Evolutionary conservation across 2,797 vertebrate genomes (phyloP).

Genomic region (Esox lucius): DNA sequence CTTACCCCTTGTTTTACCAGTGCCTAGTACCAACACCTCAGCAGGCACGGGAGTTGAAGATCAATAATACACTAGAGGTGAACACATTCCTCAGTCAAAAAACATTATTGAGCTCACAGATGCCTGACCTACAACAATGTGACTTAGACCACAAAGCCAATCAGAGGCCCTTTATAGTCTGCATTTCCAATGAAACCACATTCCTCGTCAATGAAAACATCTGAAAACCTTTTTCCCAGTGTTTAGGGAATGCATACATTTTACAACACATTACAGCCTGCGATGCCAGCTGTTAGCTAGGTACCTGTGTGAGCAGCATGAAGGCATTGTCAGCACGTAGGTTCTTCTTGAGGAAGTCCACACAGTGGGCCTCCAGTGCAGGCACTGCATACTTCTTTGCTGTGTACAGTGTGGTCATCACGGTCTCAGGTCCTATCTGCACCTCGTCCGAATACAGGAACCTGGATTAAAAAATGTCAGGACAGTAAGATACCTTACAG

Average conservation of each 20-base stretch:
- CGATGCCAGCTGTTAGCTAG: background rate
- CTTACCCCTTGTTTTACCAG: too few relatives aligned
- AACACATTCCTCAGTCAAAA: too few relatives aligned
- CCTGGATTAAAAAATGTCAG: slow-evolving; percentile 51
- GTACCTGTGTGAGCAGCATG: slow-evolving; percentile 88
- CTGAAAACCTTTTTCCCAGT: background rate
- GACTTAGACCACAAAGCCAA: too few relatives aligned
- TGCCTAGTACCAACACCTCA: too few relatives aligned
- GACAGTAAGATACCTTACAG: background rate
- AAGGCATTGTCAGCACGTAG: slow-evolving; percentile 86
- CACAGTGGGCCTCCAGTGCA: slow-evolving; percentile 85
- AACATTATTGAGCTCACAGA: too few relatives aligned
- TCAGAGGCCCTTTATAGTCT: too few relatives aligned
- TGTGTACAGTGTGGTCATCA: slow-evolving; percentile 89
- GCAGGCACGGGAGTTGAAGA: too few relatives aligned
- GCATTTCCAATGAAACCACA: too few relatives aligned
- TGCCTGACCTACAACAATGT: too few relatives aligned
- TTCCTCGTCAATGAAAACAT: too few relatives aligned
- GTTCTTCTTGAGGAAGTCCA: slow-evolving; percentile 89
- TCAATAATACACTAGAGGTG: too few relatives aligned
- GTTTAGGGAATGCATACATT: background rate
- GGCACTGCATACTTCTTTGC: slow-evolving; percentile 89
- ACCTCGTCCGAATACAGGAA: slow-evolving; percentile 90
- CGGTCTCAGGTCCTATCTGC: slow-evolving; percentile 87
- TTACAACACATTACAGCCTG: background rate